phyloP scores from a whole-genome alignment of 2,113 vertebrate species.

The Mustelus asterias region DNA sequence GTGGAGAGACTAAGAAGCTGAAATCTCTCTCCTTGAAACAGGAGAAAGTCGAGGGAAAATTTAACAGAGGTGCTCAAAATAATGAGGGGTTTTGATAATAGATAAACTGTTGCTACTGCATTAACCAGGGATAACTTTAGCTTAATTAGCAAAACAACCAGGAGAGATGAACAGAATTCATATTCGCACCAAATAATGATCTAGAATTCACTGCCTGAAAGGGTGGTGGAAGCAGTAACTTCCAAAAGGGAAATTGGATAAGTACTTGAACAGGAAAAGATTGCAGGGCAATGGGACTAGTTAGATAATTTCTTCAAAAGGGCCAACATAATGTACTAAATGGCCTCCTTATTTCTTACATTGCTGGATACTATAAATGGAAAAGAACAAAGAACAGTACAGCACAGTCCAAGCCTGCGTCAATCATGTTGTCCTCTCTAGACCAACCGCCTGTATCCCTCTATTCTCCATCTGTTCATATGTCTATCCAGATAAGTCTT shows the following conservation, averaged over 20 bases:
- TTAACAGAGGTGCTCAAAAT: background rate
- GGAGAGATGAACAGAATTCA: background rate
- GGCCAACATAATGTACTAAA: background rate
- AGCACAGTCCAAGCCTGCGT: no score
- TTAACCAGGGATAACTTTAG: background rate
- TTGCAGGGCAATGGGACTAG: background rate
- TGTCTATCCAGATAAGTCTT: no score
- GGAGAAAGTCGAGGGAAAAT: background rate
- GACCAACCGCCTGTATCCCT: no score
- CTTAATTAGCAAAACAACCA: background rate
- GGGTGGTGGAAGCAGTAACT: background rate
- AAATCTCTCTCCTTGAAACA: background rate
- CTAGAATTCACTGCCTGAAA: background rate
- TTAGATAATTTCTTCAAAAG: background rate
- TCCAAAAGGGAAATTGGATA: background rate
- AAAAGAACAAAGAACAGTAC: no score
- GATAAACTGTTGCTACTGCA: background rate
- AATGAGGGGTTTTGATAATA: background rate
- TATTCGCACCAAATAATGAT: background rate
- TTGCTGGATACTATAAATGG: background rate
- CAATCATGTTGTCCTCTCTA: no score
- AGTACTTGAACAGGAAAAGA: background rate
- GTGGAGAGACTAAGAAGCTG: background rate
- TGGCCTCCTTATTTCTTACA: background rate
- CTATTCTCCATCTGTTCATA: no score